Evolutionary conservation across 1,140 invertebrate species (phyloP), one percentile per base, ranked within the genome.

Genomic region (Cydia pomonella): DNA sequence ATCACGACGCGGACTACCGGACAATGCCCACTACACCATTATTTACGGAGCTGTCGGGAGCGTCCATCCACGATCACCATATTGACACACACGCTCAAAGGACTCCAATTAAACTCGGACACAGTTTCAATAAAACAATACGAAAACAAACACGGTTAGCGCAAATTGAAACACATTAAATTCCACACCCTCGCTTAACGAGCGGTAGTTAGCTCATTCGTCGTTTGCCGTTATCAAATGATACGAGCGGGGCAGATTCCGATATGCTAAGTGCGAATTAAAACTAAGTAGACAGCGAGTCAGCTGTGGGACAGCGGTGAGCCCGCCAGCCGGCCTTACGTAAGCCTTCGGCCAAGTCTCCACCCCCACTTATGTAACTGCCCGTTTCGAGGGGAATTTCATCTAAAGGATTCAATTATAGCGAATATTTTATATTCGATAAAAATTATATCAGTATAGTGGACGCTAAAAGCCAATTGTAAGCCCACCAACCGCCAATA

Each of bases 341-440:
- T 91, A 92, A 92, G 88, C 85, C 81, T 82, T 82, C 82, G 76
- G 77, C 80, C 73, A 75, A 78, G 73, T 76, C 84, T 83, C 85
- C 89, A 79, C 82, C 87, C 83, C 84, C 85, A 83, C 85, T 92
- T 92, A 92, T 89, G 83, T 92, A 92, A 92, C 90, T 84, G 82
- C 53, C 80, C 83, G 83, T 80, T 84, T 87, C 80, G 77, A 77
- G 77, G 78, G 73, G 76, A 83, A 81, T 79, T 81, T 84, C 86
- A 87, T 86, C 78, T 79, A n/a, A 66, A 72, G 75, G 76, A 80
- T 84, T 84, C 81, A 84, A 84, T 83, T 89, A 82, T 69, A 69
- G 73, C 18, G 74, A 72, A 77, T 76, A 82, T 79, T 74, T 66
- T 12, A n/a, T 74, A 47, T 63, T 50, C 12, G 21, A 69, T 38